phyloP scores from a whole-genome alignment of 2,113 vertebrate genomes.

The Fregata magnificens region DNA sequence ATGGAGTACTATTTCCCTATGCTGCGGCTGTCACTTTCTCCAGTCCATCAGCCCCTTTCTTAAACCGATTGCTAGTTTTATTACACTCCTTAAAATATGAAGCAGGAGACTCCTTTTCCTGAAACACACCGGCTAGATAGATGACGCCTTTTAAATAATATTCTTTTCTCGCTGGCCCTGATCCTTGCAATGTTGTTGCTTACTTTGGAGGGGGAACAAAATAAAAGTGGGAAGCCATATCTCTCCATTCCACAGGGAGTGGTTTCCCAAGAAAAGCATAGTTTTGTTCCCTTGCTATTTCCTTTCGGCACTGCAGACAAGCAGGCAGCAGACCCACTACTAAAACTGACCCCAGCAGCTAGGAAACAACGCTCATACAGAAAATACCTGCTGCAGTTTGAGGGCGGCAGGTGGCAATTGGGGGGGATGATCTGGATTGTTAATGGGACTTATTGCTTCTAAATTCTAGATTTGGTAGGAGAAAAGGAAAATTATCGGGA shows the following conservation, averaged over 20 bases:
- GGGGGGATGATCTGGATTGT: neutral
- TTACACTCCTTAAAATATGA: conserved; percentile 52
- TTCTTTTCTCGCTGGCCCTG: conserved; percentile 57
- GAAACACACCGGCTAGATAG: conserved; percentile 48
- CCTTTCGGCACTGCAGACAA: conserved; percentile 53
- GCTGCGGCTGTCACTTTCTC: conserved; percentile 21
- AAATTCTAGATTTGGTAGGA: neutral
- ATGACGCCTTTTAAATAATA: conserved; percentile 72
- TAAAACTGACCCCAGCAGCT: neutral
- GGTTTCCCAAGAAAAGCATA: conserved; percentile 81
- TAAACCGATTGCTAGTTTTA: conserved; percentile 57
- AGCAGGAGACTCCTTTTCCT: conserved; percentile 63
- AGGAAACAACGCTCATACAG: neutral
- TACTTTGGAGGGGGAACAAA: conserved; percentile 72
- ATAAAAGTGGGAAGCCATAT: conserved; percentile 70
- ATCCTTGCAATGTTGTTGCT: conserved; percentile 70
- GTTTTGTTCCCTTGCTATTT: conserved; percentile 72
- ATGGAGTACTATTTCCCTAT: conserved; percentile 27
- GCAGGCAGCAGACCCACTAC: neutral
- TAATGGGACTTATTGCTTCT: neutral
- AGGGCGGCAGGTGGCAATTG: conserved; percentile 4
- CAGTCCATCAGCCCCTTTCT: conserved; percentile 33
- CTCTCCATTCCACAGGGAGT: conserved; percentile 76
- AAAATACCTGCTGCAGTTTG: neutral
- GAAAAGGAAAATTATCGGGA: neutral